Percentiles rank a stretch among this genome's conserved stretches.
These are phyloP conservation scores for Chesias legatella DNA, from an alignment of 2,888 invertebrate species.

Conservation along the genomic window DNA sequence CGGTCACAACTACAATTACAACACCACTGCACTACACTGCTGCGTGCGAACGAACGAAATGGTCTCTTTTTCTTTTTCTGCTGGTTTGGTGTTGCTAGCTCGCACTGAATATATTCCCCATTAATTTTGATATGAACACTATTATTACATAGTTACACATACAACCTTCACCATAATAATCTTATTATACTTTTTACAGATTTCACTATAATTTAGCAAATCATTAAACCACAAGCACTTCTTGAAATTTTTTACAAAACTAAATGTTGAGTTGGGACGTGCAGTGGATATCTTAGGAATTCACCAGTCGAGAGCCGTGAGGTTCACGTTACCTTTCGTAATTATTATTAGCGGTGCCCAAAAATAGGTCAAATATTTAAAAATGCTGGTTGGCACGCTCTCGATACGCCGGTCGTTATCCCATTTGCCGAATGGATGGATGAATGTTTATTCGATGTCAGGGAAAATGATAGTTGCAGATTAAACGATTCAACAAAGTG, in stretches of 20 bases:
- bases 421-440: slow-evolving; percentile 49
- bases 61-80: slow-evolving; percentile 49
- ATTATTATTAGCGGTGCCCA: slow-evolving; percentile 76
- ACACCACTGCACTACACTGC: too few relatives aligned
- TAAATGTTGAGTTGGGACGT: too few relatives aligned
- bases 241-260: too few relatives aligned
- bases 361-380: slow-evolving; percentile 78
- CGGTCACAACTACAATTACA: slow-evolving; percentile 56
- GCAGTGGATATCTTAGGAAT: slow-evolving; percentile 41
- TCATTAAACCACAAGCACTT: too few relatives aligned
- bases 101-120: slow-evolving; percentile 31
- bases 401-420: slow-evolving; percentile 58
- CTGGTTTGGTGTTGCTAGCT: slow-evolving; percentile 50
- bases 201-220: too few relatives aligned
- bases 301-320: slow-evolving; percentile 52
- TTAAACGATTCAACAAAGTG: too few relatives aligned
- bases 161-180: too few relatives aligned
- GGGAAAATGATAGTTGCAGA: too few relatives aligned
- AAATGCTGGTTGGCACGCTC: slow-evolving; percentile 69
- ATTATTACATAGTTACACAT: too few relatives aligned
- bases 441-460: slow-evolving; percentile 32
- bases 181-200: too few relatives aligned
- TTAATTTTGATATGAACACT: slow-evolving; percentile 1
- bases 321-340: slow-evolving; percentile 77
- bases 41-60: slow-evolving; percentile 41